Evolutionary conservation across 2,113 vertebrate species (phyloP).

Genomic region (Trinectes maculatus): DNA sequence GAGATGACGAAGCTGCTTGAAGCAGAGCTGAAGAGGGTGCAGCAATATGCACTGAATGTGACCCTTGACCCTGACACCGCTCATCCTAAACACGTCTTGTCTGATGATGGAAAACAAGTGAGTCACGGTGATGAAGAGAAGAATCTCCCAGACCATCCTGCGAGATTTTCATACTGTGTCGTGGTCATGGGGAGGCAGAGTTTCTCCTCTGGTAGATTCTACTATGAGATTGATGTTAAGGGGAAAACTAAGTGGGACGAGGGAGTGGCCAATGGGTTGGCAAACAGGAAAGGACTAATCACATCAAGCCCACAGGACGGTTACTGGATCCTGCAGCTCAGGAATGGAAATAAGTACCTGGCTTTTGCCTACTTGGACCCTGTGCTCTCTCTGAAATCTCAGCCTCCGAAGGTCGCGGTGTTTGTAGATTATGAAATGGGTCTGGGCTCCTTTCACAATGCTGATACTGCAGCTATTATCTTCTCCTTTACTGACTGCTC

Average conservation of each 20-base stretch:
- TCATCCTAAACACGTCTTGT: conserved; percentile 3
- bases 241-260: conserved; percentile 11
- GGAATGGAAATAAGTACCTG: conserved; percentile 13
- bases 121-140: background rate
- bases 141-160: background rate
- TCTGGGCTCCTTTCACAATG: too few species aligned
- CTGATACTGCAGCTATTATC: too few species aligned
- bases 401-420: fast-evolving
- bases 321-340: conserved; percentile 19
- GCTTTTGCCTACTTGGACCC: conserved; percentile 4
- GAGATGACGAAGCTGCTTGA: background rate
- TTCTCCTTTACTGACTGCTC: too few species aligned
- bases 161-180: conserved; percentile 14
- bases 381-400: background rate
- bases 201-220: conserved; percentile 10
- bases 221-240: conserved; percentile 5
- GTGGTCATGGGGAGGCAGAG: background rate
- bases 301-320: background rate
- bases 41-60: background rate
- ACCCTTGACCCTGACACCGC: conserved; percentile 4
- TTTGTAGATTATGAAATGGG: too few species aligned
- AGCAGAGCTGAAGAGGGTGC: conserved; percentile 6
- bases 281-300: conserved; percentile 12
- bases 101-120: conserved; percentile 9
- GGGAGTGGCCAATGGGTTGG: background rate